Base-by-base conservation (phyloP, 2,113 vertebrate species). In the Fregetta grallaria region DNA sequence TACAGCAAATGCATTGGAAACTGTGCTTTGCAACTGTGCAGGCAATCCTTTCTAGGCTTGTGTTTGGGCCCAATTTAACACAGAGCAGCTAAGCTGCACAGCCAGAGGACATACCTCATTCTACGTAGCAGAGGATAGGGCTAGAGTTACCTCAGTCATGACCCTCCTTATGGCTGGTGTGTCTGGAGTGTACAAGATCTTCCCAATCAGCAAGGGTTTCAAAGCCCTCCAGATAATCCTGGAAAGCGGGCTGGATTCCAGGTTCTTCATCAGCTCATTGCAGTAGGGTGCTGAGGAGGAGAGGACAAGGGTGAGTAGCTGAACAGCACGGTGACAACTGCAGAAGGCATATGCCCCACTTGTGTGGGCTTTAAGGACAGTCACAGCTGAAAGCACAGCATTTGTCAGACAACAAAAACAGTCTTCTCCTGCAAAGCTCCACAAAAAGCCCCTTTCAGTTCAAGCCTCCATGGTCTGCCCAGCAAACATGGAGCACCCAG, bases 181-280 rank as follows among this genome's bases (percentile, higher is more conserved):
- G 96, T 99, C 98, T 11, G 99, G 99, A 5, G 99, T 99, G 96
- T 99, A 99, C 52, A 99, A 98, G 95, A 99, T 98, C 98, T 99
- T 99, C 50, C 99, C 99, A 94, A 99, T 96, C 72, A 99, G 98
- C 92, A 99, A 97, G 5, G 99, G 99, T 72, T 99, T 99, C 65
- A 99, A 95, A 25, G 99, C 99, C 91, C 98, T 98, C 99, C 99
- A 99, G 88, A 99, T 99, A 98, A 99, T 99, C 71, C 98, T 97
- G 88, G 99, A 99, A 97, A 99, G 98, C 1, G 99, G 99, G 95
- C 98, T 99, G 23, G 99, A 99, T 92, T 99, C 99, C 98, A 99
- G 97, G 80, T 96, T 99, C 97, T 97, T 99, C 98, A 99, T 99
- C 95, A 99, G 81, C 32, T 98, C 99, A 97, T 99, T 99, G 96